phyloP scores from a whole-genome alignment of 2,888 invertebrate species.

The Dryococelus australis region DNA sequence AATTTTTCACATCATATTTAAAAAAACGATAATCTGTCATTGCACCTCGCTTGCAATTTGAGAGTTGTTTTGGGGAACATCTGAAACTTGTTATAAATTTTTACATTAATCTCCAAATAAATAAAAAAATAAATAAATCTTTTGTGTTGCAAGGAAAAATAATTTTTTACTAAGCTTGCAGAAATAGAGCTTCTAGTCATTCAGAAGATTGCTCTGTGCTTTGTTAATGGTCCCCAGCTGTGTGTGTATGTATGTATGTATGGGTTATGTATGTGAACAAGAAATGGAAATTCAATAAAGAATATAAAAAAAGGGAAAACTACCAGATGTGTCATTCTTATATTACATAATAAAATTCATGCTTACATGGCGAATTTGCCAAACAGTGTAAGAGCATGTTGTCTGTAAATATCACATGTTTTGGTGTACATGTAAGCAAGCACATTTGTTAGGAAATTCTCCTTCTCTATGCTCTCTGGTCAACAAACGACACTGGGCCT shows the following conservation, averaged over 20 bases:
- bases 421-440: no score
- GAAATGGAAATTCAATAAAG: slow-evolving; percentile 52
- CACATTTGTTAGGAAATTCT: no score
- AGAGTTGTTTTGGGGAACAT: slow-evolving; percentile 42
- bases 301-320: slow-evolving; percentile 38
- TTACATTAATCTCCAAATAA: slow-evolving; percentile 40
- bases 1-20: slow-evolving; percentile 38
- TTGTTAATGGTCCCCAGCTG: slow-evolving; percentile 32
- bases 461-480: no score
- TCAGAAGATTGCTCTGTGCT: slow-evolving; percentile 45
- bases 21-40: slow-evolving; percentile 42
- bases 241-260: slow-evolving; percentile 54
- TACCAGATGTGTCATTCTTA: slow-evolving; percentile 21
- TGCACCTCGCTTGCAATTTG: slow-evolving; percentile 46
- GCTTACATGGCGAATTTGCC: no score
- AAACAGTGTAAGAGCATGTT: no score
- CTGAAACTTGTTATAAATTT: slow-evolving; percentile 39
- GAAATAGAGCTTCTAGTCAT: slow-evolving; percentile 47
- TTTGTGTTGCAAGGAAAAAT: background rate
- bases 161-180: slow-evolving; percentile 39
- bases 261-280: slow-evolving; percentile 63
- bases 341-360: no score
- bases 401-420: no score
- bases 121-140: background rate
- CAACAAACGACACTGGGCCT: no score